Conservation (phyloP, 2,113 vertebrate genomes). For the Lynx canadensis region DNA sequence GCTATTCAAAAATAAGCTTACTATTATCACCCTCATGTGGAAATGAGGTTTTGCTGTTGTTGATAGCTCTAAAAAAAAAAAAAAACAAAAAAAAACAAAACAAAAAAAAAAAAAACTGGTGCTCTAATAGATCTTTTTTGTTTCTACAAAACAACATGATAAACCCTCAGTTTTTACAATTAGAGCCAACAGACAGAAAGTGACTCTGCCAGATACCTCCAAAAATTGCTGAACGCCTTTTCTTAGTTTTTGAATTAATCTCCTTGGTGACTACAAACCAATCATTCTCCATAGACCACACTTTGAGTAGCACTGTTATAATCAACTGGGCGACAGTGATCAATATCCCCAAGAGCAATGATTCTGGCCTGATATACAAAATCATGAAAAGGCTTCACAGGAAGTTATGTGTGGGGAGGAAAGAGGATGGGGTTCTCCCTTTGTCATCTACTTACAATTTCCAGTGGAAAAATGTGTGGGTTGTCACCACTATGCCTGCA, state of each 20-base stretch:
- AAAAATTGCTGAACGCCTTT: not conserved
- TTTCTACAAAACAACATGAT: not conserved
- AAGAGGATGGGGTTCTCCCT: not conserved
- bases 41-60: not conserved
- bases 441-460: conserved; percentile 80
- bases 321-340: not conserved
- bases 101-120: no score
- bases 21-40: not conserved
- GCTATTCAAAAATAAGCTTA: not conserved
- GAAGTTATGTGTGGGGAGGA: not conserved
- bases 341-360: not conserved
- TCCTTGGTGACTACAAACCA: not conserved
- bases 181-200: not conserved
- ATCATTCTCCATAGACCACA: not conserved
- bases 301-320: not conserved
- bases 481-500: conserved; percentile 83
- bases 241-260: not conserved
- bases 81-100: not conserved
- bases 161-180: not conserved
- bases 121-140: not conserved
- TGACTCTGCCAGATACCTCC: not conserved
- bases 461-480: conserved; percentile 85
- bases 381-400: conserved; percentile 26
- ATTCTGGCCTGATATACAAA: not conserved
- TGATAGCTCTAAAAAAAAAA: not conserved